phyloP scores from a whole-genome alignment of 2,888 invertebrate genomes.

The Spicauda simplicius region DNA sequence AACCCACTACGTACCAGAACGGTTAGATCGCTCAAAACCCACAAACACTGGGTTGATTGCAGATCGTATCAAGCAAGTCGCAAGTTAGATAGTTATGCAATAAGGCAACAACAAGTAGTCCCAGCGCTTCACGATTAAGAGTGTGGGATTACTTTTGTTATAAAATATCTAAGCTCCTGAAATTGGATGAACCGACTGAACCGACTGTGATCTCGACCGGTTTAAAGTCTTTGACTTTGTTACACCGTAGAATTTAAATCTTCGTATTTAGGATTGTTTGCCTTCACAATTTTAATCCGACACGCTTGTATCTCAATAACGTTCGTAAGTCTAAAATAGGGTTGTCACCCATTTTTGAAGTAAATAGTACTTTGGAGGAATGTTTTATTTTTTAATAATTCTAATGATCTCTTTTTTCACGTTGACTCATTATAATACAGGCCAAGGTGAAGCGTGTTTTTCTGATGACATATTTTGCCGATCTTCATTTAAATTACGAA shows the following conservation, averaged over 20 bases:
- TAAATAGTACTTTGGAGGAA: too few relatives aligned
- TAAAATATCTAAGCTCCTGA: conserved; percentile 31
- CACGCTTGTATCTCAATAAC: neutral
- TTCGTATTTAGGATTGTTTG: conserved; percentile 1
- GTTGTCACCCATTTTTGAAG: too few relatives aligned
- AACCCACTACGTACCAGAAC: too few relatives aligned
- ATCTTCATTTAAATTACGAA: too few relatives aligned
- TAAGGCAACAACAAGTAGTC: conserved; percentile 25
- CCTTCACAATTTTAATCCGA: neutral
- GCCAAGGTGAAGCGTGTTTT: too few relatives aligned
- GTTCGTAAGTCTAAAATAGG: too few relatives aligned
- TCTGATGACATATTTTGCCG: too few relatives aligned
- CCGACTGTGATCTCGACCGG: conserved; percentile 29
- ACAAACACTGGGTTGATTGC: too few relatives aligned
- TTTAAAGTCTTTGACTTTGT: conserved; percentile 1
- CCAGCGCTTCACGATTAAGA: conserved; percentile 33
- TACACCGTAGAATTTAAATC: neutral
- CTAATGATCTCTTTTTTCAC: too few relatives aligned
- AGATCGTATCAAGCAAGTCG: neutral
- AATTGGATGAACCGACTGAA: conserved; percentile 28
- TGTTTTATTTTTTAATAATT: too few relatives aligned
- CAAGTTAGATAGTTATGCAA: neutral
- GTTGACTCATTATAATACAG: too few relatives aligned
- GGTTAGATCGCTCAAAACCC: too few relatives aligned
- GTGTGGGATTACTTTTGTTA: conserved; percentile 17